Base-by-base conservation (phyloP, 2,888 invertebrate genomes). In the Drosophila setosimentum region DNA sequence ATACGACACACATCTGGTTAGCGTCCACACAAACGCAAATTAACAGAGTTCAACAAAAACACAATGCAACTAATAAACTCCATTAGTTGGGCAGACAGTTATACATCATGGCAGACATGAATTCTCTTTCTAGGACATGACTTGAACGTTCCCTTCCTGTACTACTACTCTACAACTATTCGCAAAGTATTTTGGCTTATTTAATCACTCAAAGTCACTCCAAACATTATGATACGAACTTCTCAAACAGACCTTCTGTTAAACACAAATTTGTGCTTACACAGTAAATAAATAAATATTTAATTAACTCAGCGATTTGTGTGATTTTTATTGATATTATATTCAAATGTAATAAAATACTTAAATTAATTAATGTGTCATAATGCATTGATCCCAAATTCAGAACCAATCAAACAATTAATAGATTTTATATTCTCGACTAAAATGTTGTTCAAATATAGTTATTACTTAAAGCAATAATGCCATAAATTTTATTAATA, bases 301-400 rank as follows among this genome's bases (percentile, higher is more conserved):
- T 24, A 45, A 45, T 21, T 24, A 45, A 24, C 24, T 45, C 8
- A 24, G 60, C 33, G 50, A 50, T 11, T 50, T 50, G 10, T 27
- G 3, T 29, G 29, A 58, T 57, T 37, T 50, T 64, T 11, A 50
- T 35, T 48, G 16, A 24, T 24, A 10, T 45, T 21, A 21, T 42
- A 3, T 45, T 8, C 30, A 29, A 54, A 30, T 64, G 29, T 49
- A 60, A 62, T 45, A 35, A 11, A 16, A 59, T 59, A 49, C 51
- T 63, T 29, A 21, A 62, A 55, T 72, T 32, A 50, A 64, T 72
- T 67, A 45, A 53, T 50, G 27, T 62, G 27, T 24, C 35, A 58
- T 61, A 65, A 59, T 42, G 27, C 60, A 51, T 57, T 76, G 76
- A 76, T 67, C 76, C 35, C 61, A 11, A 55, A 45, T 45, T 45